phyloP scores from a whole-genome alignment of 1,140 invertebrate genomes.

The Cyrtorhinus lividipennis region DNA sequence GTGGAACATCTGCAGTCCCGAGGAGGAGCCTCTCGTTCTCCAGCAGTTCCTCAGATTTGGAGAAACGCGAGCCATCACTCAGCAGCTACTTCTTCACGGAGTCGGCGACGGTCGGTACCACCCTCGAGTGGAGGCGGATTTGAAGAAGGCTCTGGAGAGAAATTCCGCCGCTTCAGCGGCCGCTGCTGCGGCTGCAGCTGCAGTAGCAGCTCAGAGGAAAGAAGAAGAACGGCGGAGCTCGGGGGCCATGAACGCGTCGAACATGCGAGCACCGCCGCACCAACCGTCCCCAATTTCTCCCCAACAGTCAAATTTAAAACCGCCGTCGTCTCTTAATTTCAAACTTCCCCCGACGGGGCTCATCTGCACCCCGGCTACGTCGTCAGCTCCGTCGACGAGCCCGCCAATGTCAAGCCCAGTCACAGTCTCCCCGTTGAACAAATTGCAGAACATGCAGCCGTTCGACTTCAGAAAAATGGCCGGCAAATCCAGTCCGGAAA shows the following conservation, averaged over 20 bases:
- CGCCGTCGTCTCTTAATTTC: slow-evolving; percentile 17
- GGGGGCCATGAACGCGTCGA: not conserved
- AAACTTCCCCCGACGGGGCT: slow-evolving; percentile 25
- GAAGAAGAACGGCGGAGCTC: slow-evolving; percentile 20
- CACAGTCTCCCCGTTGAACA: slow-evolving; percentile 62
- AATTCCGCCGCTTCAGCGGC: slow-evolving; percentile 13
- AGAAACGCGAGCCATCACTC: slow-evolving; percentile 66
- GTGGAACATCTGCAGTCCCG: slow-evolving; percentile 66
- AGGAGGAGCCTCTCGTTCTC: slow-evolving; percentile 70
- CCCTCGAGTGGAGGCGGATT: slow-evolving; percentile 36
- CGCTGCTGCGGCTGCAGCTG: not conserved
- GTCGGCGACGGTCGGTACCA: slow-evolving; percentile 25
- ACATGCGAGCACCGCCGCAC: slow-evolving; percentile 15
- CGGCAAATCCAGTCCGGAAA: slow-evolving; percentile 32
- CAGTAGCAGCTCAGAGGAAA: slow-evolving; percentile 11
- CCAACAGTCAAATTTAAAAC: slow-evolving; percentile 14
- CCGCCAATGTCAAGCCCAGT: slow-evolving; percentile 35
- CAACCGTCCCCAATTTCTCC: slow-evolving; percentile 19
- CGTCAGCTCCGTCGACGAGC: slow-evolving; percentile 26
- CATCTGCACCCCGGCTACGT: slow-evolving; percentile 32
- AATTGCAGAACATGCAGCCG: slow-evolving; percentile 87
- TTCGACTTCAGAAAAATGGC: slow-evolving; percentile 77
- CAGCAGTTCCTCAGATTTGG: slow-evolving; percentile 75
- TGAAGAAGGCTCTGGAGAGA: slow-evolving; percentile 41
- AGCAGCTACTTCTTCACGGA: slow-evolving; percentile 49